phyloP scores from a whole-genome alignment of 2,888 invertebrate genomes.

The Nycteola revayana region DNA sequence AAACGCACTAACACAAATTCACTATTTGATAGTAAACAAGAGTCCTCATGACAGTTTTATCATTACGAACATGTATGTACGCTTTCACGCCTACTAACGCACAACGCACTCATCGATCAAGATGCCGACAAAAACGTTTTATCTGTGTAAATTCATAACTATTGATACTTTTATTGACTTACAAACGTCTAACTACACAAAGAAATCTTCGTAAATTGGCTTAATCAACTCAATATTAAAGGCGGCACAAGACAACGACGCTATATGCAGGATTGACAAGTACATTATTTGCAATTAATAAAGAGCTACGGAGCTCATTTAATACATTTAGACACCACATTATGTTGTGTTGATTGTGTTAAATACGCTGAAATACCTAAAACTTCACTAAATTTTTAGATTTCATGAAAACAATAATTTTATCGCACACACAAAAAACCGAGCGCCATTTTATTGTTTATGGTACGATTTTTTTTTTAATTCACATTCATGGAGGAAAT shows the following conservation, averaged over 20 bases:
- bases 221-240: constrained; percentile 61
- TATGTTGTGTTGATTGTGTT: constrained; percentile 29
- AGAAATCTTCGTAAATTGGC: constrained; percentile 50
- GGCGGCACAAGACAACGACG: constrained; percentile 76
- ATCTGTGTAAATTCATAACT: constrained; percentile 41
- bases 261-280: constrained; percentile 67
- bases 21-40: constrained; percentile 75
- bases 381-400: constrained; percentile 41
- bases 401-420: constrained; percentile 73
- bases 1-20: constrained; percentile 70
- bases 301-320: constrained; percentile 29
- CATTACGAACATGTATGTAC: constrained; percentile 75
- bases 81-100: constrained; percentile 78
- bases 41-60: constrained; percentile 76
- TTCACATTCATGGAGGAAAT: constrained; percentile 13
- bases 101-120: constrained; percentile 69
- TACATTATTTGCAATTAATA: constrained; percentile 51
- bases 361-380: constrained; percentile 27
- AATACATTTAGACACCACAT: constrained; percentile 38
- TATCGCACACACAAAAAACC: constrained; percentile 80
- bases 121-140: constrained; percentile 54
- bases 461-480: constrained; percentile 49
- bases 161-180: constrained; percentile 27
- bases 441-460: constrained; percentile 82
- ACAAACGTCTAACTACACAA: constrained; percentile 35